phyloP scores from a whole-genome alignment of 2,888 invertebrate genomes.

The Leucoptera coffeella region DNA sequence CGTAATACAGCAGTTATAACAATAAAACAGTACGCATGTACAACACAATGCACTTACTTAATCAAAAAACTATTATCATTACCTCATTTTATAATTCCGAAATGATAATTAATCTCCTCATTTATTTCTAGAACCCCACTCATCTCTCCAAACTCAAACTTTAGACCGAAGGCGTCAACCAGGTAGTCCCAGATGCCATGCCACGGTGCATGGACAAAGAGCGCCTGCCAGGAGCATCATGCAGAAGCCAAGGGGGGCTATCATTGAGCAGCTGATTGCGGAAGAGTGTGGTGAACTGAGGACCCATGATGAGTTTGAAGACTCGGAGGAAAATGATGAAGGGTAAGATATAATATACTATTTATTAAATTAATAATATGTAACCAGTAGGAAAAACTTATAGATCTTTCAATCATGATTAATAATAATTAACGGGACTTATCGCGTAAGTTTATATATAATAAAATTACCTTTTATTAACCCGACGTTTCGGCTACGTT shows the following conservation, averaged over 20 bases:
- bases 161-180: constrained; percentile 26
- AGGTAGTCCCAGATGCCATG: constrained; percentile 26
- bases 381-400: no score
- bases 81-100: not conserved
- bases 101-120: not conserved
- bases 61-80: constrained; percentile 2
- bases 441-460: no score
- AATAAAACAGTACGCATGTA: no score
- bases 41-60: no score
- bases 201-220: constrained; percentile 30
- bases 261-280: constrained; percentile 39
- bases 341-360: no score
- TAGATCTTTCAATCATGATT: no score
- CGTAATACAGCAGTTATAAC: no score
- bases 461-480: no score
- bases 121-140: constrained; percentile 25
- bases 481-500: no score
- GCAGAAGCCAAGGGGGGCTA: constrained; percentile 29
- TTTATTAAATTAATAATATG: no score
- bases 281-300: constrained; percentile 39
- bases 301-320: constrained; percentile 52
- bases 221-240: constrained; percentile 19
- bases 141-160: constrained; percentile 42
- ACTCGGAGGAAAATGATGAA: constrained; percentile 56
- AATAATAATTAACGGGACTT: no score